Base-by-base conservation (phyloP, 2,888 invertebrate species). In the Orthonevra nobilis region DNA sequence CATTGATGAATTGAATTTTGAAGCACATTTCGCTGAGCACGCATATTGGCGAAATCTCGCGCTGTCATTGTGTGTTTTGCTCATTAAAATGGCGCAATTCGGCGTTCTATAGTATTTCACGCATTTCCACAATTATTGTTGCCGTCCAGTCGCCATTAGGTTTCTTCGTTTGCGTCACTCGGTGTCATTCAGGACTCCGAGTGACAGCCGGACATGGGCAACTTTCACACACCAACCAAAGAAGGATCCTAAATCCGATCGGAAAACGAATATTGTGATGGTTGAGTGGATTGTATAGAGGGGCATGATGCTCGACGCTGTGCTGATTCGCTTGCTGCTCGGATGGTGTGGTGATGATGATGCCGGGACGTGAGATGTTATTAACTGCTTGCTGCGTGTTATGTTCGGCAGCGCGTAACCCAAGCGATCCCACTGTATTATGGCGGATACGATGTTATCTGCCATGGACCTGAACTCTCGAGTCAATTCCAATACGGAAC, bases 331-430 rank as follows among this genome's bases (percentile, higher is more conserved):
- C 40, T 58, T 32, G 15, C 34, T 19, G 36, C n/a, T n/a, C n/a
- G n/a, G n/a, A n/a, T n/a, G n/a, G n/a, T n/a, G 48, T 56, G 48
- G 56, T 50, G 44, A 38, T 38, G 70, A 77, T 64, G 64, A 77
- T 77, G 34, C 64, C 64, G 54, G 54, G 54, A 70, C 64, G 77
- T 56, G 70, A 66, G 60, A 54, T 74, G 82, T 82, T 81, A 82
- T 82, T 82, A 82, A 82, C 82, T 82, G 77, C 77, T 79, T 54
- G 66, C 64, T 77, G 69, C 81, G 75, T 81, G 81, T 81, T 81
- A 81, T 81, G 61, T 73, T 81, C 81, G 63, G 75, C 66, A 48
- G 74, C 70, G 74, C 81, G 81, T 81, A 63, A 81, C 81, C 81
- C 74, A 50, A 75, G 52, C 70, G 61, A 58, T 68, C 50, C 73